Conservation (phyloP, 2,888 invertebrate genomes). For the Microplitis deprimator region DNA sequence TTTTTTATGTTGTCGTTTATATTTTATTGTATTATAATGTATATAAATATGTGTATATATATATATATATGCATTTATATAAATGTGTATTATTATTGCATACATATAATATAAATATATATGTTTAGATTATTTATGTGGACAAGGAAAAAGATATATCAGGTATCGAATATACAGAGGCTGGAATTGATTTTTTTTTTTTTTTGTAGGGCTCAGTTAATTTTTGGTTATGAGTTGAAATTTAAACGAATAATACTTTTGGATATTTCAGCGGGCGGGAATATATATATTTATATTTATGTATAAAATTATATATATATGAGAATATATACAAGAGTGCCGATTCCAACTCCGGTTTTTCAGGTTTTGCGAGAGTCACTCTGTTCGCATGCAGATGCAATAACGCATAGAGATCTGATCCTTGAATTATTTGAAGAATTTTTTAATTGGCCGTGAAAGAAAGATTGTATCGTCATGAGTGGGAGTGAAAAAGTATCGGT, state of each 20-base stretch:
- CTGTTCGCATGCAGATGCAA: conserved; percentile 45
- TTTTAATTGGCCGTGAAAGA: conserved; percentile 52
- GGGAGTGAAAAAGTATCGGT: conserved; percentile 40
- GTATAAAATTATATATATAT: conserved; percentile 29
- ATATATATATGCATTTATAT: background rate
- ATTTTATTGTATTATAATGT: background rate
- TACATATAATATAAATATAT: background rate
- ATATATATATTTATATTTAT: background rate
- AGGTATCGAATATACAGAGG: background rate
- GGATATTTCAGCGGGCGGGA: background rate
- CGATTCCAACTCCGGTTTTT: conserved; percentile 55
- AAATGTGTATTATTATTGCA: conserved; percentile 6
- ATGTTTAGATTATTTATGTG: background rate
- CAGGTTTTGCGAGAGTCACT: conserved; percentile 47
- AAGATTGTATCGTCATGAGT: conserved; percentile 51
- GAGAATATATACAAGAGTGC: conserved; percentile 46
- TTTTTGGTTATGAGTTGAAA: background rate
- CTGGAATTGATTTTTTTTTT: background rate
- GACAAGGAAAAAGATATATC: background rate
- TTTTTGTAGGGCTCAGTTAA: background rate
- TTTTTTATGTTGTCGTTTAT: conserved; percentile 27
- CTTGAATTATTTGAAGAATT: conserved; percentile 54
- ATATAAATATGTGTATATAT: conserved; percentile 12
- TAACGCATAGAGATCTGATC: conserved; percentile 55
- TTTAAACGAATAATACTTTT: background rate